Evolutionary conservation across 2,797 vertebrate species (phyloP), one percentile per base, ranked within the genome.

Genomic region (Gymnoscopelus braueri): DNA sequence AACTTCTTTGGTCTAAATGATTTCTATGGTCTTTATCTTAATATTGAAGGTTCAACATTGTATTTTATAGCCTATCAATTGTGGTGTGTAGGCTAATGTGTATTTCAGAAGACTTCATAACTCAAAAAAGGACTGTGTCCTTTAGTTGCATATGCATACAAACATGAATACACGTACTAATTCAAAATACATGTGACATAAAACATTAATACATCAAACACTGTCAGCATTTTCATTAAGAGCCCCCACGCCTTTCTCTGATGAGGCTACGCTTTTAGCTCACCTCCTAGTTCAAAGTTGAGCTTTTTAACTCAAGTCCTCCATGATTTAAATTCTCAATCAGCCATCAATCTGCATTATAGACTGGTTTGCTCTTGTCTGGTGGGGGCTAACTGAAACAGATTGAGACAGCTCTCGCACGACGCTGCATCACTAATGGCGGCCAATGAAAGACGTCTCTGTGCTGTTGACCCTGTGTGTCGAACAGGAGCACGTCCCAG

Each of bases 331-430:
- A 90, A 92, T 91, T 90, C 89, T 80, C 80, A 88, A 89, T 89
- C 85, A 88, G 84, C 81, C 87, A 93, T 93, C 91, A 90, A 88
- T 92, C 91, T 91, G 89, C 88, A 91, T 91, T 91, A 91, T 91
- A 89, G 88, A 89, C 88, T 88, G 88, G 88, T 91, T 92, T 91
- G 89, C 88, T 82, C 88, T 88, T 89, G 90, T 91, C 89, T 91
- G 84, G 85, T 86, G 86, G 87, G 83, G 89, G 85, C 88, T 91
- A 93, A 93, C 88, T 91, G 82, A 91, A 93, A 93, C 91, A 91
- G 91, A 93, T 93, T 91, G 91, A 91, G 91, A 91, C 91, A 91
- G 91, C 91, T 89, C 88, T 71, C 88, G 90, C 91, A 87, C 89
- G 82, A 87, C 88, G 83, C 89, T 91, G 91, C 90, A 91, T 92